phyloP scores from a whole-genome alignment of 2,113 vertebrate genomes.

The Oostethus manadensis region DNA sequence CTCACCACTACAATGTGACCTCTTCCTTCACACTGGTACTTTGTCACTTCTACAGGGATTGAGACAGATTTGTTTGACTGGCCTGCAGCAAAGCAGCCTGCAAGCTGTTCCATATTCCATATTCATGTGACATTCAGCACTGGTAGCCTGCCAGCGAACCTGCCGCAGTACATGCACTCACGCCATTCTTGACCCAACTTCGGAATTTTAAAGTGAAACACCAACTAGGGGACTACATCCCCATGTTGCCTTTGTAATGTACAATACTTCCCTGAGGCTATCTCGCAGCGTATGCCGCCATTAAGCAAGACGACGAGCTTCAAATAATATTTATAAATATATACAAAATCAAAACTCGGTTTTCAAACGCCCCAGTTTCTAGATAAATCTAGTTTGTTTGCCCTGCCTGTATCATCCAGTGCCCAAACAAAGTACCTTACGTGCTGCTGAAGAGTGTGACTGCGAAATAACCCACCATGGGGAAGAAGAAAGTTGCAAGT shows the following conservation, averaged over 20 bases:
- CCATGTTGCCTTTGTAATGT: conserved; percentile 9
- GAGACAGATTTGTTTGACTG: conserved; percentile 40
- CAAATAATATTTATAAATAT: too few relatives aligned
- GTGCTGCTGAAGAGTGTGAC: too few relatives aligned
- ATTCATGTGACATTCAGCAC: conserved; percentile 59
- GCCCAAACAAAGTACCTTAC: too few relatives aligned
- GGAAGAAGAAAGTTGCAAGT: too few relatives aligned
- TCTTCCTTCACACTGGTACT: conserved; percentile 31
- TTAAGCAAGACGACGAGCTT: too few relatives aligned
- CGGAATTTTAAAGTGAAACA: conserved; percentile 37
- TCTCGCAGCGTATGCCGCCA: neutral
- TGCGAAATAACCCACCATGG: too few relatives aligned
- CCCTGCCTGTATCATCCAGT: too few relatives aligned
- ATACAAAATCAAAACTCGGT: too few relatives aligned
- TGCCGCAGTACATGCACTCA: conserved; percentile 16
- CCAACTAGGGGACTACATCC: neutral
- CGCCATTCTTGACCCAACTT: conserved; percentile 21
- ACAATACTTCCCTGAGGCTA: neutral
- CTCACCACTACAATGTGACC: conserved; percentile 25
- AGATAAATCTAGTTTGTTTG: too few relatives aligned
- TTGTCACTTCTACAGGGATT: conserved; percentile 40
- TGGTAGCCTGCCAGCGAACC: conserved; percentile 35
- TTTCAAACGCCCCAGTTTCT: too few relatives aligned
- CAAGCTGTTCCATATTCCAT: conserved; percentile 42
- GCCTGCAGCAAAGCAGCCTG: conserved; percentile 27